These are phyloP conservation scores for Samia ricini DNA, from an alignment of 1,140 invertebrate genomes.

Conservation along the genomic window DNA sequence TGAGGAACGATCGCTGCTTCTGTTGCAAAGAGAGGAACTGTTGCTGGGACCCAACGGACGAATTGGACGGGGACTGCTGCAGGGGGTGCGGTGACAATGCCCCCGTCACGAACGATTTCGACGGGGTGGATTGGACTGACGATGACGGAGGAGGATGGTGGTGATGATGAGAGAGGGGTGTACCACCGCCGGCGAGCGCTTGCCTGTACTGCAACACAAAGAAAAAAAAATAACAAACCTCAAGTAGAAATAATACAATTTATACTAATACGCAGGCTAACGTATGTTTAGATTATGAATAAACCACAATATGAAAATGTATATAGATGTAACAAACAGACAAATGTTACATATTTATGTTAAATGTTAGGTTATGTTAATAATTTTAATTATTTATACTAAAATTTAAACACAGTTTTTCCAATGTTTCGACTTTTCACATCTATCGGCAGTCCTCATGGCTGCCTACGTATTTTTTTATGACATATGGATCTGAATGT, in stretches of 20 bases:
- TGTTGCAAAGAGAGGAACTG: constrained; percentile 89
- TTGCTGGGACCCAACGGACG: constrained; percentile 77
- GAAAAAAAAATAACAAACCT: constrained; percentile 12
- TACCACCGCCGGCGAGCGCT: constrained; percentile 61
- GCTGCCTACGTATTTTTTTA: too few species aligned
- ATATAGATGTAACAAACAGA: too few species aligned
- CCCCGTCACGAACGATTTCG: constrained; percentile 77
- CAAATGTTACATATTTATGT: too few species aligned
- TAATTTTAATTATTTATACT: too few species aligned
- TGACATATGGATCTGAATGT: too few species aligned
- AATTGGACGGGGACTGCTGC: constrained; percentile 76
- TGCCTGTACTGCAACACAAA: constrained; percentile 66
- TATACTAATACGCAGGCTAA: too few species aligned
- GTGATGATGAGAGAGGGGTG: constrained; percentile 53
- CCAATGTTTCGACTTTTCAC: too few species aligned
- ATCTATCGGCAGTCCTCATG: too few species aligned
- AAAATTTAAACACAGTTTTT: too few species aligned
- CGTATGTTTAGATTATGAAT: too few species aligned
- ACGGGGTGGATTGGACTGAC: constrained; percentile 80
- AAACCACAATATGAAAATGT: too few species aligned
- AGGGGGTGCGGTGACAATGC: constrained; percentile 49
- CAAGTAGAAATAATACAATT: not conserved
- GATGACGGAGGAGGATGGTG: constrained; percentile 60
- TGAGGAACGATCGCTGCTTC: constrained; percentile 98
- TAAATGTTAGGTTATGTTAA: too few species aligned